Conservation (phyloP, 2,888 invertebrate species). For the Tanypteryx hageni region DNA sequence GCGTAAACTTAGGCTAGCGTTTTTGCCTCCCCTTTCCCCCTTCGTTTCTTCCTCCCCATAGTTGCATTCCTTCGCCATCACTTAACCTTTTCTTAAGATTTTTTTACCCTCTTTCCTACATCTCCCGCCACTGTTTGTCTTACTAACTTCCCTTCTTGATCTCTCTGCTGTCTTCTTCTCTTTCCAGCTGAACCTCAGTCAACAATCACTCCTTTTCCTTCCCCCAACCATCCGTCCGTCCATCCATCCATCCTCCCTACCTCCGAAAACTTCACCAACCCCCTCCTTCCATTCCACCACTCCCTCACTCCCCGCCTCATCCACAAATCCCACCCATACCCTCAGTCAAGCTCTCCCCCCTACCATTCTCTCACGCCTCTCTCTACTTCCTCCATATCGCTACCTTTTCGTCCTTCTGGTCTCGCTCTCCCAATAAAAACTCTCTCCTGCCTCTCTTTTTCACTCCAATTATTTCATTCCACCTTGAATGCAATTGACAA, state of each 20-base stretch:
- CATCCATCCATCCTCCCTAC: background rate
- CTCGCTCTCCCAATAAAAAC: no score
- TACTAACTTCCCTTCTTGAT: constrained; percentile 26
- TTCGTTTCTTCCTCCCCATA: background rate
- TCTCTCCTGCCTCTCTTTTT: background rate
- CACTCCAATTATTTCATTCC: background rate
- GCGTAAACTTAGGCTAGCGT: background rate
- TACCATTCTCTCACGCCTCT: no score
- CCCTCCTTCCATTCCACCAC: background rate
- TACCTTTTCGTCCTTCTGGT: background rate
- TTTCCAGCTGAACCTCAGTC: background rate
- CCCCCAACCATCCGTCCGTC: background rate
- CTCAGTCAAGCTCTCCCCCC: no score
- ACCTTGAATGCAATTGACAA: no score
- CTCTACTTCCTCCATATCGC: background rate
- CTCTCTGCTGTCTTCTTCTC: background rate
- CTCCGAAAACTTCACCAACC: background rate
- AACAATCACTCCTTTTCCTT: background rate
- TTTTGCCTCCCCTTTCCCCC: background rate
- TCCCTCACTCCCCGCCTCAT: background rate
- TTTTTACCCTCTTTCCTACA: background rate
- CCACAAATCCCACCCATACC: no score
- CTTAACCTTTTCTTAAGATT: constrained; percentile 12
- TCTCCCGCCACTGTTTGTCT: constrained; percentile 31
- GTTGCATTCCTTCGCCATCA: constrained; percentile 33